A percentile compares a stretch with the other conserved stretches of the same genome.
phyloP scores from a whole-genome alignment of 2,888 invertebrate species.

The Geophilus truncorum region DNA sequence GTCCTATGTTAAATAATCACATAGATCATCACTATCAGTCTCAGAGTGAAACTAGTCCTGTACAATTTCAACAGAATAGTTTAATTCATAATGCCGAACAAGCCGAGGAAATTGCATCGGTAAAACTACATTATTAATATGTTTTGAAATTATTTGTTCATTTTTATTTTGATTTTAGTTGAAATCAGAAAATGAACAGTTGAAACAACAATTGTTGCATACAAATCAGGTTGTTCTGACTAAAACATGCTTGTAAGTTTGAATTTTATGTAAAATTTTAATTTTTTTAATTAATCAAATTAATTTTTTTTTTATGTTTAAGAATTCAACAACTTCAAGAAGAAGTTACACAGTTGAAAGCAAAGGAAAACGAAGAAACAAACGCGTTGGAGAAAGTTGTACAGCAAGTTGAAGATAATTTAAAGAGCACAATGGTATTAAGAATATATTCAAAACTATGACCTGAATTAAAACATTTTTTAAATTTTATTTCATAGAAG shows the following conservation, averaged over 20 bases:
- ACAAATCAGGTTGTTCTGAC: background rate
- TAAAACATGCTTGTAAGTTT: background rate
- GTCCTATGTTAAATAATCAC: constrained; percentile 39
- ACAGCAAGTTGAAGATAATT: constrained; percentile 47
- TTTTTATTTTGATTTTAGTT: background rate
- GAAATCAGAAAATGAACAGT: background rate
- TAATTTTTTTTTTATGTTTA: background rate
- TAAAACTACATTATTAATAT: background rate
- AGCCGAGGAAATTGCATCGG: background rate
- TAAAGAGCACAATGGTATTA: constrained; percentile 45
- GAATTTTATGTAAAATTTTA: background rate
- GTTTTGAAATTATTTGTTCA: background rate
- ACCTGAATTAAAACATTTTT: too few relatives aligned
- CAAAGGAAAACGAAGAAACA: constrained; percentile 47
- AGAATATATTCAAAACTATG: too few relatives aligned
- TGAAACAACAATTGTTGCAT: background rate
- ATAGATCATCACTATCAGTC: background rate
- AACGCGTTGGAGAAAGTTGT: constrained; percentile 47
- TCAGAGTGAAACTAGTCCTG: background rate
- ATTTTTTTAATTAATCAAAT: background rate
- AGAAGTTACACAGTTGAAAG: constrained; percentile 37
- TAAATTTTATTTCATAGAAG: constrained; percentile 33
- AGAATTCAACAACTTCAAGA: constrained; percentile 27
- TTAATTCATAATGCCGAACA: background rate
- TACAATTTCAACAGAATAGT: background rate